Base-by-base conservation (phyloP, 2,888 invertebrate genomes). In the Protophormia terraenovae region DNA sequence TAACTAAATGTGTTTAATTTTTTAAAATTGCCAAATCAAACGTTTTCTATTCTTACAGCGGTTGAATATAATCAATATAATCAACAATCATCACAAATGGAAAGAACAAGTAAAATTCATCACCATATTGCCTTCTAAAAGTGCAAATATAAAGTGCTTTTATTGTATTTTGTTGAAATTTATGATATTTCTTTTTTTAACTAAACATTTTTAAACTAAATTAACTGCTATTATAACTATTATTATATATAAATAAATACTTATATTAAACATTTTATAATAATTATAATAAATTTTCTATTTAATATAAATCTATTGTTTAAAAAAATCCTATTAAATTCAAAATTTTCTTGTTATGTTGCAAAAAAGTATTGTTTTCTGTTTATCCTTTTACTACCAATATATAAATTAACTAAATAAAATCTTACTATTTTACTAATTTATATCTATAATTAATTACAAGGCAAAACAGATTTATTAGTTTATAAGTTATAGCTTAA, bases 61-160 rank as follows among this genome's bases (percentile, higher is more conserved):
- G 81, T 47, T 83, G 47, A 75, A 12, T n/a, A 10, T 19, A 3
- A 22, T 3, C 4, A 10, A 53, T n/a, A 22, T 1, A 60, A 41
- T 38, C 47, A 41, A 38, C 32, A 60, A 50, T 60, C 78, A 86
- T 75, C 79, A 86, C 82, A 86, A 80, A 29, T 58, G 47, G n/a
- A 6, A 22, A 19, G 67, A 66, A 69, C 27, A 76, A 71, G 14
- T 47, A 50, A 82, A 76, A 55, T 69, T 53, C 47, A 90, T 88
- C 89, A 90, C 90, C 89, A 89, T 78, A 89, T 89, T 90, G 90
- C 90, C 90, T 90, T 90, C 88, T n/a, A n/a, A 86, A 82, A 88
- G 88, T 88, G 87, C 87, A 87, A 89, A 89, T 88, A 88, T 88
- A 88, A 89, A 90, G 89, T 90, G 90, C 90, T 90, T 90, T 90